These are phyloP conservation scores for Cetoscarus ocellatus DNA, from an alignment of 2,797 vertebrate genomes.

Conservation along the genomic window DNA sequence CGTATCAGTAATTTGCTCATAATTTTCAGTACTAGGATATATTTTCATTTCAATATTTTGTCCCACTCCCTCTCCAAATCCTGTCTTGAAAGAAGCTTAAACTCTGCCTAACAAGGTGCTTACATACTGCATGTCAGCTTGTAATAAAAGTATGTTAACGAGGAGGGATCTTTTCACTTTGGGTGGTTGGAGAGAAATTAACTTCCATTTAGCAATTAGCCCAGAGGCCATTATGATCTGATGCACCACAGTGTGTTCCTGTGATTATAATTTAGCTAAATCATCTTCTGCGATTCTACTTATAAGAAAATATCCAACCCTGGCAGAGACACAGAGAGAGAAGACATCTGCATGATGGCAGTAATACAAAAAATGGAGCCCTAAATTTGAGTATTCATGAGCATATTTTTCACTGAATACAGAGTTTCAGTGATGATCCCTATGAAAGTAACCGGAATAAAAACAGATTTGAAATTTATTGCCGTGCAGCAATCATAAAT, in stretches of 20 bases:
- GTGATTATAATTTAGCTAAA: conserved; percentile 67
- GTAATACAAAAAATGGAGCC: conserved; percentile 54
- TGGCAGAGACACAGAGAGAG: conserved; percentile 12
- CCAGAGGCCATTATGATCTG: conserved; percentile 57
- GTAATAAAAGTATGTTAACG: conserved; percentile 32
- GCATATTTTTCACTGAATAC: conserved; percentile 68
- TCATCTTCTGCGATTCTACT: conserved; percentile 43
- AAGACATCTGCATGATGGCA: conserved; percentile 53
- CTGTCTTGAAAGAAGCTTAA: background rate
- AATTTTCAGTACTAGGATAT: too few relatives aligned
- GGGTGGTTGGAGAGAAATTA: conserved; percentile 38
- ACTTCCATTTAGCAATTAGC: conserved; percentile 68
- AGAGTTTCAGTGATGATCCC: conserved; percentile 77
- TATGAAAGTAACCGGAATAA: conserved; percentile 79
- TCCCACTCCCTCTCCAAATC: background rate
- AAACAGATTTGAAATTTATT: conserved; percentile 82
- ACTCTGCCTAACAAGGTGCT: conserved; percentile 42
- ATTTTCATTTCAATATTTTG: too few relatives aligned
- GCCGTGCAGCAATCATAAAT: conserved; percentile 77
- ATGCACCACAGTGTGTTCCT: conserved; percentile 59
- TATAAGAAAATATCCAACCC: conserved; percentile 39
- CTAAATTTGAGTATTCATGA: conserved; percentile 78
- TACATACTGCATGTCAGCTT: conserved; percentile 22
- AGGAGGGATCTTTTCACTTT: conserved; percentile 18
- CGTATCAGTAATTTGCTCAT: too few relatives aligned